phyloP scores from a whole-genome alignment of 1,140 invertebrate species.

The Dreissena rostriformis region DNA sequence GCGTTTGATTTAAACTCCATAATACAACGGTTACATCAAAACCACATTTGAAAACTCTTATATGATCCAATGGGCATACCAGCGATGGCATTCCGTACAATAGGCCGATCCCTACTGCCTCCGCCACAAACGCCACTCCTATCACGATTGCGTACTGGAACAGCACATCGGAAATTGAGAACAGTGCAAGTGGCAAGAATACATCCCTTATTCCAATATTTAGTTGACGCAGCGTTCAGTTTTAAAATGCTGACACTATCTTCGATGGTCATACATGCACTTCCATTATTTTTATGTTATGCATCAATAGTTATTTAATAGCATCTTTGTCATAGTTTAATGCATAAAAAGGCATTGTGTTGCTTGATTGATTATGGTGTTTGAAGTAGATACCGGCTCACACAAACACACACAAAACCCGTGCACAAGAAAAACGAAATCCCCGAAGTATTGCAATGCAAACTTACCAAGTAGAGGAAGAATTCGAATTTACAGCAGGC shows the following conservation, averaged over 20 bases:
- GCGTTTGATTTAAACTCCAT: too few relatives aligned
- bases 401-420: background rate
- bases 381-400: background rate
- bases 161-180: background rate
- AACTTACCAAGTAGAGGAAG: conserved; percentile 67
- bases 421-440: too few relatives aligned
- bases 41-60: too few relatives aligned
- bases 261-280: background rate
- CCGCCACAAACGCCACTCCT: conserved; percentile 13
- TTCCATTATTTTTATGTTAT: background rate
- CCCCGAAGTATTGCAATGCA: too few relatives aligned
- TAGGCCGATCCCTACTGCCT: conserved; percentile 33
- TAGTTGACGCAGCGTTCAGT: too few relatives aligned
- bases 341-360: background rate
- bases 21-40: too few relatives aligned
- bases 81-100: conserved; percentile 43
- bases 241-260: background rate
- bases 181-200: background rate
- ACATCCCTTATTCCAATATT: too few relatives aligned
- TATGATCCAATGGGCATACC: background rate
- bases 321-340: background rate
- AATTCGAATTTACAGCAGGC: conserved; percentile 61
- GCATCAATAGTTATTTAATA: background rate
- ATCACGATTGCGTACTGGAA: conserved; percentile 54
- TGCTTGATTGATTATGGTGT: background rate